phyloP scores from a whole-genome alignment of 2,888 invertebrate species.

The Agonopterix alstromeriana region DNA sequence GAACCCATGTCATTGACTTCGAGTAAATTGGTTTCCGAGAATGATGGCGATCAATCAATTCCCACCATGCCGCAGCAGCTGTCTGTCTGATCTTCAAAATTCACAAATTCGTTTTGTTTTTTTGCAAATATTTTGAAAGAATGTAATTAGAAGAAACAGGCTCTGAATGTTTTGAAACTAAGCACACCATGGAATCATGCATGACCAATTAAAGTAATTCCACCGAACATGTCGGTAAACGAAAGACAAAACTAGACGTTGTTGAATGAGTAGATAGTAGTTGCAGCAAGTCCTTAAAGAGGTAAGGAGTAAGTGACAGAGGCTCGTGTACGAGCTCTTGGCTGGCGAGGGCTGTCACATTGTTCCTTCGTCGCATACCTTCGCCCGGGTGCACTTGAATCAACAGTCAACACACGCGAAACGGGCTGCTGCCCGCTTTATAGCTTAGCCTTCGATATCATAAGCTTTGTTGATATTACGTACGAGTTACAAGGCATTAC shows the following conservation, averaged over 20 bases:
- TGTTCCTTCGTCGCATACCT: slow-evolving; percentile 30
- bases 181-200: no score
- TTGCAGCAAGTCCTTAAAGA: slow-evolving; percentile 14
- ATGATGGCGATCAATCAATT: no score
- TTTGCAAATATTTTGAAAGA: no score
- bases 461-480: slow-evolving; percentile 38
- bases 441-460: slow-evolving; percentile 18
- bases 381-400: slow-evolving; percentile 43
- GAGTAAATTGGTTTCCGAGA: slow-evolving; percentile 24
- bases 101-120: no score
- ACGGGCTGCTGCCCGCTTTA: slow-evolving; percentile 23
- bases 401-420: slow-evolving; percentile 49
- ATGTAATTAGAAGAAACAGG: no score
- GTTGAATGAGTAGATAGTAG: slow-evolving; percentile 3
- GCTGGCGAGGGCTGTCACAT: slow-evolving; percentile 9
- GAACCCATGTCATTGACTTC: slow-evolving; percentile 40
- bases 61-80: no score
- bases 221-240: not conserved
- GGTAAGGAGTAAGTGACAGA: slow-evolving; percentile 1
- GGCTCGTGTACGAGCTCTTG: not conserved
- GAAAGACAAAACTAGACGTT: not conserved
- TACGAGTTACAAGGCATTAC: slow-evolving; percentile 29
- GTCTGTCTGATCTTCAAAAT: no score
- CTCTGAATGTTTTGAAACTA: no score
- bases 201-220: not conserved